phyloP scores from a whole-genome alignment of 2,113 vertebrate species.

The Cinclus mexicanus region DNA sequence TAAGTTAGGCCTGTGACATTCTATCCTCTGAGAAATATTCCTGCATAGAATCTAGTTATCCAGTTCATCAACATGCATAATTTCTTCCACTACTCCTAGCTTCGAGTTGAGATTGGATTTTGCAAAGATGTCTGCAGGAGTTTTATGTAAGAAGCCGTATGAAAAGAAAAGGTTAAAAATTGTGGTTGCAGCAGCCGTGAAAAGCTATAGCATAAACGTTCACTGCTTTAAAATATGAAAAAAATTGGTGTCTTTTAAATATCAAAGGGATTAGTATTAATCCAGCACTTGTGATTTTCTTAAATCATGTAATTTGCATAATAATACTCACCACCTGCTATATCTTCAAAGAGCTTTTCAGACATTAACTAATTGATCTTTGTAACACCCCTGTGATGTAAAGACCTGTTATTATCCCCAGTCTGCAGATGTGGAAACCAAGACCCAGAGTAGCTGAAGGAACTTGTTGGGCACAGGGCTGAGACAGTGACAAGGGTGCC shows the following conservation, averaged over 20 bases:
- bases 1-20: constrained; percentile 57
- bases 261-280: constrained; percentile 69
- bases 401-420: constrained; percentile 55
- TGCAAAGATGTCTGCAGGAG: constrained; percentile 22
- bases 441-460: background rate
- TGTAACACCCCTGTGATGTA: constrained; percentile 49
- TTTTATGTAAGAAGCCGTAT: background rate
- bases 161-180: constrained; percentile 51
- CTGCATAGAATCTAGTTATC: constrained; percentile 41
- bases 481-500: rapidly evolving
- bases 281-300: constrained; percentile 64
- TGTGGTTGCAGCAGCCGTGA: background rate
- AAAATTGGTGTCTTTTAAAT: constrained; percentile 50
- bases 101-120: background rate
- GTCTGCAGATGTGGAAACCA: constrained; percentile 44
- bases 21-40: constrained; percentile 63
- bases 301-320: constrained; percentile 64
- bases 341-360: constrained; percentile 63
- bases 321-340: constrained; percentile 56
- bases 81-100: background rate
- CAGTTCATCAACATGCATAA: constrained; percentile 50
- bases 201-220: constrained; percentile 24
- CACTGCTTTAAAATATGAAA: constrained; percentile 64
- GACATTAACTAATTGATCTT: constrained; percentile 64
- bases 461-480: background rate